Evolutionary conservation across 2,888 invertebrate species (phyloP).

Genomic region (Blastobasis adustella): DNA sequence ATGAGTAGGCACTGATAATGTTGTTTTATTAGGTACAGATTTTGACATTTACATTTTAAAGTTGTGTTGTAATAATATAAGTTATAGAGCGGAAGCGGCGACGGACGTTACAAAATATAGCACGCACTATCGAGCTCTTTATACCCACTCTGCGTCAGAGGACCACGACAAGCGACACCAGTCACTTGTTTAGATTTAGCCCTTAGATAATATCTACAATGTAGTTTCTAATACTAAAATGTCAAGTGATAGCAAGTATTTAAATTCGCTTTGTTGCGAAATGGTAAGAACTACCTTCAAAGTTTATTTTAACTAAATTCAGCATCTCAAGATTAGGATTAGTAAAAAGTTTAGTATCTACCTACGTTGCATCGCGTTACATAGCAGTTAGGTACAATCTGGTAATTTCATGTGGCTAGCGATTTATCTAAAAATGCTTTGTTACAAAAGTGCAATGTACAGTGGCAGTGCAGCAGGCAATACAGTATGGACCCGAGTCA

Average conservation of each 20-base stretch:
- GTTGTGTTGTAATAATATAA: slow-evolving; percentile 22
- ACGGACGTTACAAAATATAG: slow-evolving; percentile 63
- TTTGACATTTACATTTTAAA: too few species aligned
- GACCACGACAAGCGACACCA: not conserved
- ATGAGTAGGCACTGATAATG: too few species aligned
- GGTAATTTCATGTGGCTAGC: not conserved
- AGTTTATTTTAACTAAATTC: too few species aligned
- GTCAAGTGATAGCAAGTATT: too few species aligned
- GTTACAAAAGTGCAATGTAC: slow-evolving; percentile 38
- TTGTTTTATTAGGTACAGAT: too few species aligned
- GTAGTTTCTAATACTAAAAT: too few species aligned
- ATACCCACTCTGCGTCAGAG: slow-evolving; percentile 20
- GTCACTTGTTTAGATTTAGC: not conserved
- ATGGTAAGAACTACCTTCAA: too few species aligned
- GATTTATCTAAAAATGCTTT: slow-evolving; percentile 9
- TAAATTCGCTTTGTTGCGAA: too few species aligned
- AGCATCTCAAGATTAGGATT: too few species aligned
- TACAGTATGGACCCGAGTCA: slow-evolving; percentile 41
- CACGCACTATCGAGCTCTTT: slow-evolving; percentile 61
- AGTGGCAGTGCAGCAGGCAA: slow-evolving; percentile 29
- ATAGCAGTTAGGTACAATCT: slow-evolving; percentile 5
- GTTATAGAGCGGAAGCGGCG: slow-evolving; percentile 56
- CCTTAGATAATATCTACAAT: too few species aligned
- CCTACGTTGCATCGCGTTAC: too few species aligned
- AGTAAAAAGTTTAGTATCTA: too few species aligned